Conservation (phyloP, 2,888 invertebrate genomes). For the Sinopyrophorus schimmeli region DNA sequence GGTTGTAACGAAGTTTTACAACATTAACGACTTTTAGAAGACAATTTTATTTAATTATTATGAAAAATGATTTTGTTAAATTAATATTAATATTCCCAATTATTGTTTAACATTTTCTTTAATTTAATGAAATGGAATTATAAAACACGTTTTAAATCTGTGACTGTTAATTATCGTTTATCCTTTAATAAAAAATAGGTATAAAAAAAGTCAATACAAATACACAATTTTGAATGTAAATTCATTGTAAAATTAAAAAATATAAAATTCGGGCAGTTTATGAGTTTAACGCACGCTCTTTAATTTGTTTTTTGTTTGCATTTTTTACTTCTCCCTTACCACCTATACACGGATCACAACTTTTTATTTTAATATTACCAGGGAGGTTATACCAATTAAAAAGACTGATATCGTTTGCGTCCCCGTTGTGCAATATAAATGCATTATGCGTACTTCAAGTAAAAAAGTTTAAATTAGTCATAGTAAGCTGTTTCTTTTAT, state of each 20-base stretch:
- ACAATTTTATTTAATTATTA: no score
- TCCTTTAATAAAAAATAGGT: no score
- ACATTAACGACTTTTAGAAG: no score
- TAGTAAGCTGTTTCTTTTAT: no score
- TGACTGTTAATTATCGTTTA: no score
- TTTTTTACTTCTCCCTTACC: constrained; percentile 48
- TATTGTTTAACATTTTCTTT: no score
- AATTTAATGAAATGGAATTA: no score
- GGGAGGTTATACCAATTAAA: constrained; percentile 56
- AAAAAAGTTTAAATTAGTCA: constrained; percentile 31
- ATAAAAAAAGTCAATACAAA: no score
- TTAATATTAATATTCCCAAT: no score
- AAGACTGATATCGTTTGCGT: constrained; percentile 40
- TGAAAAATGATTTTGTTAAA: no score
- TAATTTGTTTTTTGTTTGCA: constrained; percentile 39
- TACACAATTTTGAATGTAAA: constrained; percentile 31
- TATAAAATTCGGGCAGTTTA: constrained; percentile 27
- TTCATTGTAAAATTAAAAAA: constrained; percentile 31
- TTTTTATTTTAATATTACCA: constrained; percentile 55
- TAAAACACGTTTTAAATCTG: no score
- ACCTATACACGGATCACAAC: constrained; percentile 49
- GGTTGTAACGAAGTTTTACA: no score
- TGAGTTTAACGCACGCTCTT: constrained; percentile 35
- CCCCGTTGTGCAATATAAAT: constrained; percentile 38
- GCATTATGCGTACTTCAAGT: constrained; percentile 38